Conservation (phyloP, 2,888 invertebrate genomes). For the Argyresthia albistria region DNA sequence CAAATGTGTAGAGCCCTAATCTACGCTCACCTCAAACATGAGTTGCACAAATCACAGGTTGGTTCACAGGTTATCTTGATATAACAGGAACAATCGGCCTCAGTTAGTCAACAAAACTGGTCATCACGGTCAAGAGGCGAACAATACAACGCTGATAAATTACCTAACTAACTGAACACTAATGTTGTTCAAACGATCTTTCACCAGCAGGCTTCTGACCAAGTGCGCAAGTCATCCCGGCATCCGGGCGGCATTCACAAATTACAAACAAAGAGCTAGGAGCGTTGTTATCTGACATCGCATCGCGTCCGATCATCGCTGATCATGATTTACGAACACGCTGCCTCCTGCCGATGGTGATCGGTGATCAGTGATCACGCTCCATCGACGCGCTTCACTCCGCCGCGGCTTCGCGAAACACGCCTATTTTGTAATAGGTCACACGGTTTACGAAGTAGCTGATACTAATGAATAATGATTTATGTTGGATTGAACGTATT, state of each 20-base stretch:
- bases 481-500: constrained; percentile 21
- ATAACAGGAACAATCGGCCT: constrained; percentile 11
- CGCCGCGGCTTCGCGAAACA: constrained; percentile 9
- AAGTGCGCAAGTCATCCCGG: constrained; percentile 54
- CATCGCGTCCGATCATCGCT: constrained; percentile 61
- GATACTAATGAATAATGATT: constrained; percentile 53
- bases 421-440: constrained; percentile 32
- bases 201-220: constrained; percentile 34
- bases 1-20: too few relatives aligned
- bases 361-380: constrained; percentile 2
- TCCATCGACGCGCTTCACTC: not conserved
- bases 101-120: constrained; percentile 16
- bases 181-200: constrained; percentile 34
- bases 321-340: constrained; percentile 68
- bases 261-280: constrained; percentile 64
- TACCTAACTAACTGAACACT: constrained; percentile 42
- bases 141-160: constrained; percentile 44
- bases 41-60: not conserved
- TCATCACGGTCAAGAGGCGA: constrained; percentile 20
- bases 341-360: constrained; percentile 10
- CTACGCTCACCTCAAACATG: not conserved
- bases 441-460: constrained; percentile 29
- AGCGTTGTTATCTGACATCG: constrained; percentile 63
- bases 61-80: not conserved
- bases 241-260: constrained; percentile 57